Base-by-base conservation (phyloP, 1,140 invertebrate species). In the Teleopsis dalmanni region DNA sequence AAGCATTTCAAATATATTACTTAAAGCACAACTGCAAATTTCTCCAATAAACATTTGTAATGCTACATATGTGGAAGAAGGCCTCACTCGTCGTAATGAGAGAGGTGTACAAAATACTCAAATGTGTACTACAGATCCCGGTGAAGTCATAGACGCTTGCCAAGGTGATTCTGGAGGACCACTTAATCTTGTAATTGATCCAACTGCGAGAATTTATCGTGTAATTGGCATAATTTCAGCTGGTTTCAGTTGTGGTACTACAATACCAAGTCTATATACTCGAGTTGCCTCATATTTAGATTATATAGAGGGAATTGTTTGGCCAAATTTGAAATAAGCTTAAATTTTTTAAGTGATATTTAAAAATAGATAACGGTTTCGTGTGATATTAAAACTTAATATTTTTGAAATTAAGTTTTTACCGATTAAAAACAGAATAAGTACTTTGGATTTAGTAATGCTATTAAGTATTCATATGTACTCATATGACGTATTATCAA, bases 131-230 rank as follows among this genome's bases (percentile, higher is more conserved):
- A 75, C 74, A 3, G 46, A 48, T 48, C 36, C 36, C 9, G 75
- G 75, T 14, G 83, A 56, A 61, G 83, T 55, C 54, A 29, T 34
- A 7, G 82, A 83, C 50, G 78, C 80, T 0, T 83, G 81, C 47
- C 54, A 70, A 37, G 83, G 83, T 2, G 83, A 84, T 54, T 82
- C 80, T 2, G 84, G 84, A 3, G 83, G 82, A 0, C 81, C 83
- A 0, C 57, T 86, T 6, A 64, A 80, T 9, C 46, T 60, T 0
- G 63, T 73, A 5, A 27, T 65, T 53, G 37, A 59, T 48, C 38
- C 50, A 26, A 40, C 52, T 2, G 49, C 48, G 11, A 52, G 45
- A 8, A 25, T 50, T 9, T 62, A 52, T 35, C 54, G 38, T 31
- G 60, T 66, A 1, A 53, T 74, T n/a, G 83, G 82, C 1, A 58